Percentiles rank a stretch among this genome's conserved stretches.
Conservation (phyloP, 2,797 vertebrate species). For the Crypturellus tataupa region DNA sequence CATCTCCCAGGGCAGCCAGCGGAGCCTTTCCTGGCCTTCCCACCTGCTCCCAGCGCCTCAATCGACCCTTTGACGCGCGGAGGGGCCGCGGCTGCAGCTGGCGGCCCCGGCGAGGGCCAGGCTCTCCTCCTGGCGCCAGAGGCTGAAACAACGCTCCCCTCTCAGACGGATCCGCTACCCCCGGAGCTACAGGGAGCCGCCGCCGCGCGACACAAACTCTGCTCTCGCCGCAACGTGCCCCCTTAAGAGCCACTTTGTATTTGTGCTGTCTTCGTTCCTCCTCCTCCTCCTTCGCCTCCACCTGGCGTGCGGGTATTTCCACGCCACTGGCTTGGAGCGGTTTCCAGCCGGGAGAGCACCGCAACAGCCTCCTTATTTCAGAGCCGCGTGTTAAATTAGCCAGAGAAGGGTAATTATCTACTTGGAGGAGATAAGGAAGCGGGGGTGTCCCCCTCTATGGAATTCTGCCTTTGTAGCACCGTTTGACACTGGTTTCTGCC, state of each 20-base stretch:
- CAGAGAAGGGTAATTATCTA: slow-evolving; percentile 74
- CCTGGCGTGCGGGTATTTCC: slow-evolving; percentile 6
- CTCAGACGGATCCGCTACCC: too few species aligned
- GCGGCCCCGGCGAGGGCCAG: not conserved
- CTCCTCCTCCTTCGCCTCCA: not conserved
- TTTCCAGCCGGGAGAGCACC: slow-evolving; percentile 60
- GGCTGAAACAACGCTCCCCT: too few species aligned
- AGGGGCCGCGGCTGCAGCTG: not conserved
- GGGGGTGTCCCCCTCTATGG: not conserved
- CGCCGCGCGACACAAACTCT: too few species aligned
- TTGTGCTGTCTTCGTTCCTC: too few species aligned
- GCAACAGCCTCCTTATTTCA: slow-evolving; percentile 72
- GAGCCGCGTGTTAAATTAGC: slow-evolving; percentile 65
- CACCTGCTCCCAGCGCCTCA: not conserved
- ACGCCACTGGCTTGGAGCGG: not conserved
- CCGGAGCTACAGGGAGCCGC: too few species aligned
- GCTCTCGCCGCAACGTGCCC: too few species aligned
- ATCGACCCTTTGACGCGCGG: not conserved
- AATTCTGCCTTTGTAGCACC: too few species aligned
- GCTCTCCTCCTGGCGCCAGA: not conserved
- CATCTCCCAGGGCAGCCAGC: too few species aligned
- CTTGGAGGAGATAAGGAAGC: slow-evolving; percentile 43
- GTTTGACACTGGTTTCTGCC: too few species aligned
- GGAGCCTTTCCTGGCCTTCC: not conserved
- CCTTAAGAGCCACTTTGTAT: too few species aligned